These are phyloP conservation scores for Pilophorus perplexus DNA, from an alignment of 2,888 invertebrate genomes.

Conservation along the genomic window DNA sequence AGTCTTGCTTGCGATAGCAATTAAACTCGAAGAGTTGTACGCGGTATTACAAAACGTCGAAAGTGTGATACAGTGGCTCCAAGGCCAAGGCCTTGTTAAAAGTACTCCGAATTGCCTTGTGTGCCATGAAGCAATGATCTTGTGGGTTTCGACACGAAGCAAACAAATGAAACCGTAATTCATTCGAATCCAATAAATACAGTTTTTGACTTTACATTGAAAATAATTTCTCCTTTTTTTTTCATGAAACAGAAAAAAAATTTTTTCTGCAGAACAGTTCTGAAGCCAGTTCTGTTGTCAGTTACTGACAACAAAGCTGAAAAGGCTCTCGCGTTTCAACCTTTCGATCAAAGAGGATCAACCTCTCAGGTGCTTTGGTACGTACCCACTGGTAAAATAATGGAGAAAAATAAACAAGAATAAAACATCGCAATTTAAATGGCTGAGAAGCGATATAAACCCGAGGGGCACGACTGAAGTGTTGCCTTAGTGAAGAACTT, in stretches of 20 bases:
- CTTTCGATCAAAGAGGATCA: not conserved
- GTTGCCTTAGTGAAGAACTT: not conserved
- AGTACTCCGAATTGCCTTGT: no score
- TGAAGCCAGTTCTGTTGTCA: not conserved
- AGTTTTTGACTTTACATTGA: no score
- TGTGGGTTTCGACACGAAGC: no score
- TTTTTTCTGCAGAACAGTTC: no score
- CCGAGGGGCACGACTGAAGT: not conserved
- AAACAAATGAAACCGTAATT: no score
- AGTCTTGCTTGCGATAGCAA: not conserved
- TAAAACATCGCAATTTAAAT: not conserved
- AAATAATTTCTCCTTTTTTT: no score
- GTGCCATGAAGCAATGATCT: no score
- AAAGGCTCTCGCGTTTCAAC: not conserved
- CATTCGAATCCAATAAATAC: no score
- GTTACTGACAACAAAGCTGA: not conserved
- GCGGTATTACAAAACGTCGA: not conserved
- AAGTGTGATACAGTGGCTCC: no score
- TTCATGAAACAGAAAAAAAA: no score
- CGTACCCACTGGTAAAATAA: not conserved
- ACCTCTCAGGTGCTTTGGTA: not conserved
- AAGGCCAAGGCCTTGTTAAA: no score
- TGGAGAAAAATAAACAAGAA: not conserved
- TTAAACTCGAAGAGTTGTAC: not conserved
- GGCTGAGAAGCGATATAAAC: no score